Percentiles rank a stretch among this genome's conserved stretches.
These are phyloP conservation scores for Micropoecilia bifurca DNA, from an alignment of 2,797 vertebrate species.

Conservation along the genomic window DNA sequence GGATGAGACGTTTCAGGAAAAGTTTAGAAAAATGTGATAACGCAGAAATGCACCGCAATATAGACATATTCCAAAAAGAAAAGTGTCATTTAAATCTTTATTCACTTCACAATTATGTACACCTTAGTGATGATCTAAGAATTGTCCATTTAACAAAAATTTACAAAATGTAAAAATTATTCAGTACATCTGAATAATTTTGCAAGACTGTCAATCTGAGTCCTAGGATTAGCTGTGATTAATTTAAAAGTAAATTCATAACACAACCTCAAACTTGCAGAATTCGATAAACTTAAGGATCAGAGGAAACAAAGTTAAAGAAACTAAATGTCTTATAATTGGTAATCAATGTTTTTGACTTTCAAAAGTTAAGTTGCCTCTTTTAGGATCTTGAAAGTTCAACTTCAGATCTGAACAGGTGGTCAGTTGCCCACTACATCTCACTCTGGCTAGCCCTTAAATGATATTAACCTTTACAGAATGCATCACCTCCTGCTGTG, in stretches of 20 bases:
- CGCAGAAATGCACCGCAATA: not conserved
- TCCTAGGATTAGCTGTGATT: conserved; percentile 58
- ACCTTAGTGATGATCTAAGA: not conserved
- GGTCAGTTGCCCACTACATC: conserved; percentile 69
- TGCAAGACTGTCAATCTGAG: not conserved
- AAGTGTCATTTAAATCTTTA: not conserved
- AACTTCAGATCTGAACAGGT: conserved; percentile 74
- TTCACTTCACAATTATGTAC: not conserved
- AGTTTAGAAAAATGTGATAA: not conserved
- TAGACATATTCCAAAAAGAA: not conserved
- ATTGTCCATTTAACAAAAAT: not conserved
- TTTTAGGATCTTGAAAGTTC: conserved; percentile 54
- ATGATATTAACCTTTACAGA: conserved; percentile 76
- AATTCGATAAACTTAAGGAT: conserved; percentile 19
- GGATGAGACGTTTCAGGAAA: not conserved
- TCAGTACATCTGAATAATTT: not conserved
- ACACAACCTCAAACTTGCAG: conserved; percentile 19
- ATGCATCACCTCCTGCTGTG: conserved; percentile 65
- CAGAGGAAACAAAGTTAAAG: not conserved
- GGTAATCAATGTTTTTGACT: conserved; percentile 47
- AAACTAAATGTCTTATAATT: conserved; percentile 2
- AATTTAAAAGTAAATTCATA: conserved; percentile 46
- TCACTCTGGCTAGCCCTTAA: conserved; percentile 68
- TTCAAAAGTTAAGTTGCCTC: conserved; percentile 60
- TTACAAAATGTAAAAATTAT: not conserved